These are phyloP conservation scores for Myotis planiceps DNA, from an alignment of 2,797 vertebrate genomes.

Conservation along the genomic window DNA sequence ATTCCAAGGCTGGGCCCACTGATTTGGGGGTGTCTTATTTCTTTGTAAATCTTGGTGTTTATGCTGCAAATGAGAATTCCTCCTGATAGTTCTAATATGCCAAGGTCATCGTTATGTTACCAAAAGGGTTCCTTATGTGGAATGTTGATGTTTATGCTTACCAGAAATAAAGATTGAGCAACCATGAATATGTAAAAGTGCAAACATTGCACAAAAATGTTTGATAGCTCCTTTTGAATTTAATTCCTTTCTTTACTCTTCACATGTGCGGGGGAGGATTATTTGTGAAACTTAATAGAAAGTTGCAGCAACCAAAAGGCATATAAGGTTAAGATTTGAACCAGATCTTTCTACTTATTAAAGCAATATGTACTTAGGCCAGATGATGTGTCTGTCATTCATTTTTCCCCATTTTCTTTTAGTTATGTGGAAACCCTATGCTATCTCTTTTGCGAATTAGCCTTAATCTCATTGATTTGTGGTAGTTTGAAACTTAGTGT, in stretches of 20 bases:
- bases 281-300: not conserved
- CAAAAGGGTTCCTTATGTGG: not conserved
- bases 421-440: not conserved
- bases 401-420: not conserved
- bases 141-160: conserved; percentile 7
- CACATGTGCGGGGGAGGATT: not conserved
- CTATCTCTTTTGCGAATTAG: not conserved
- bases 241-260: conserved; percentile 37
- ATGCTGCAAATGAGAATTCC: conserved; percentile 5
- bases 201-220: not conserved
- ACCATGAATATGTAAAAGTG: not conserved
- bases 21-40: not conserved
- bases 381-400: not conserved
- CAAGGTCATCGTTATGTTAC: not conserved
- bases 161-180: conserved; percentile 32
- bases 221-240: not conserved
- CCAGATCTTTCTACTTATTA: not conserved
- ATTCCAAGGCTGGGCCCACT: not conserved
- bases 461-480: not conserved
- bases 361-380: not conserved
- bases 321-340: not conserved
- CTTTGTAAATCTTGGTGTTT: conserved; percentile 1
- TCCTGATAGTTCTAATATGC: conserved; percentile 21
- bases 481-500: not conserved
- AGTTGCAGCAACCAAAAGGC: not conserved